Conservation (phyloP, 2,113 vertebrate species). For the Cynopterus brachyotis region DNA sequence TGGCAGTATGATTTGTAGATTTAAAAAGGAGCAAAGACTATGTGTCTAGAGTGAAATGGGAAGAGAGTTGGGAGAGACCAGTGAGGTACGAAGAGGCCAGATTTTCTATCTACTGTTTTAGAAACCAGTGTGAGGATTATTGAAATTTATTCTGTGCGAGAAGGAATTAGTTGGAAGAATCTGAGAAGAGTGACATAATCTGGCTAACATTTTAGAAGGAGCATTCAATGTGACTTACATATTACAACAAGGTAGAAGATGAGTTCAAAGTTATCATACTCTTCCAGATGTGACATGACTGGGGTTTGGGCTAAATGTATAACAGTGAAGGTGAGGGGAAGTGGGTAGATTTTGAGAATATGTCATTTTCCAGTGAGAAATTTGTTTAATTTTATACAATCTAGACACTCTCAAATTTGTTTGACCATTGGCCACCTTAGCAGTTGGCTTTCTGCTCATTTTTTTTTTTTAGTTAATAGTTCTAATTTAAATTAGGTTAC, state of each 20-base stretch:
- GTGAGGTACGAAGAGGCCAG: neutral
- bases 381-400: neutral
- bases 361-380: neutral
- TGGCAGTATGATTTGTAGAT: neutral
- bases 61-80: neutral
- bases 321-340: neutral
- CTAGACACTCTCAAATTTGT: neutral
- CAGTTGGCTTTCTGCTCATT: neutral
- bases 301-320: neutral
- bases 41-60: neutral
- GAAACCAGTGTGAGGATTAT: neutral
- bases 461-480: neutral
- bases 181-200: neutral
- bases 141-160: neutral
- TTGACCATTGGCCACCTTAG: neutral
- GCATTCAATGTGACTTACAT: neutral
- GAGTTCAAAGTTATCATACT: neutral
- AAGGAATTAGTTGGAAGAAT: neutral
- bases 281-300: neutral
- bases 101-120: neutral
- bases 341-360: neutral
- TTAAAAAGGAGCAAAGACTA: neutral
- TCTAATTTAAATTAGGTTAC: neutral
- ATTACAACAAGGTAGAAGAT: neutral
- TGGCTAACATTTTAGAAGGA: neutral